Conservation (phyloP, 2,888 invertebrate genomes). For the Coremacera marginata region DNA sequence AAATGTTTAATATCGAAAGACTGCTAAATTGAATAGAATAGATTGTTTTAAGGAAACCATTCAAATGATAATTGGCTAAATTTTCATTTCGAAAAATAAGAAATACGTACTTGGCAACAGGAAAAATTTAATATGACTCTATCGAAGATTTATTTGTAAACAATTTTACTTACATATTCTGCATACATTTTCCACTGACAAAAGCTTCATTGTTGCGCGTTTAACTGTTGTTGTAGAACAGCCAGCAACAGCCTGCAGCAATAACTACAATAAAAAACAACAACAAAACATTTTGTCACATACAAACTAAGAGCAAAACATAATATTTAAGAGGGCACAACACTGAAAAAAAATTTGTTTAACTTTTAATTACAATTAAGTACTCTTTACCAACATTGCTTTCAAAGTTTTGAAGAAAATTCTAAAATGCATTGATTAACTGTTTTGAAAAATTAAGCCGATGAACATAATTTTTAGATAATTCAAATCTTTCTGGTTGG, state of each 20-base stretch:
- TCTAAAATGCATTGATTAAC: no score
- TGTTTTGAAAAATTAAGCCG: no score
- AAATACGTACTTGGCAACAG: background rate
- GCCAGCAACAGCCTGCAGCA: background rate
- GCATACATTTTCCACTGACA: background rate
- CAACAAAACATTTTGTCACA: background rate
- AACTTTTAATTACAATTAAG: no score
- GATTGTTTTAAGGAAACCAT: background rate
- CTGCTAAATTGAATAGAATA: background rate
- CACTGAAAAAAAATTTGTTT: background rate
- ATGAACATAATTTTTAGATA: no score
- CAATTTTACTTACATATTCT: background rate
- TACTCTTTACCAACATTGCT: no score
- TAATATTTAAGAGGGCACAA: no score
- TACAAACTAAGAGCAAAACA: background rate
- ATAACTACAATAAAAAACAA: background rate
- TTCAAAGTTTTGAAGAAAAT: no score
- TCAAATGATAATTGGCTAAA: background rate
- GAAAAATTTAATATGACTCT: background rate
- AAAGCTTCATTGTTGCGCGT: background rate
- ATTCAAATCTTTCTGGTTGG: no score
- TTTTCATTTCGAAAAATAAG: background rate
- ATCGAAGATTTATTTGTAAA: no score
- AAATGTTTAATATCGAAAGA: background rate
- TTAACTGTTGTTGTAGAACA: background rate